A percentile compares a stretch with the other conserved stretches of the same genome.
These are phyloP conservation scores for Montipora sp. DNA, from an alignment of 64 coral and sea anemone species.

Conservation along the genomic window DNA sequence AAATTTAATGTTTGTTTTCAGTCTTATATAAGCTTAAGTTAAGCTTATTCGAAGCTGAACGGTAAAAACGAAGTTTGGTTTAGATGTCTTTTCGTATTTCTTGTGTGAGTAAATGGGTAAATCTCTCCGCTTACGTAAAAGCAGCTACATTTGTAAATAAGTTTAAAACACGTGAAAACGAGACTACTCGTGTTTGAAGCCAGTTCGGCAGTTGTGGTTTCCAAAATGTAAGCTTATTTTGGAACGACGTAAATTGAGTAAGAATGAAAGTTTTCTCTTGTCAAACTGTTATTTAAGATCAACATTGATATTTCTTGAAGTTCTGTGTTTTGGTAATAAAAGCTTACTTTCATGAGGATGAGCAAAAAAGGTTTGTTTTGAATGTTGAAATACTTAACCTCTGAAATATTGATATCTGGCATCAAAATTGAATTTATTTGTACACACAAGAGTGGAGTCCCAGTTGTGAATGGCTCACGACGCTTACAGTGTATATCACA, in stretches of 20 bases:
- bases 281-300: not conserved
- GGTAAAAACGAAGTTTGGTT: too few relatives aligned
- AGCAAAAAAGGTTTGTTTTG: conserved; percentile 4
- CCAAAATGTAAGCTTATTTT: not conserved
- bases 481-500: too few relatives aligned
- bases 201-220: not conserved
- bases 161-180: not conserved
- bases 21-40: too few relatives aligned
- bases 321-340: not conserved
- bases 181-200: not conserved
- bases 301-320: not conserved
- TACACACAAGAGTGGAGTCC: not conserved
- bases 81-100: too few relatives aligned
- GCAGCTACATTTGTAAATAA: not conserved
- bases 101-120: too few relatives aligned
- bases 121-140: not conserved
- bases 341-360: too few relatives aligned
- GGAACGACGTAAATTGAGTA: not conserved
- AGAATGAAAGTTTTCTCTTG: not conserved
- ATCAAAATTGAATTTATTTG: not conserved
- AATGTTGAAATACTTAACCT: not conserved
- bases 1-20: too few relatives aligned
- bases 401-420: conserved; percentile 4
- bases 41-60: too few relatives aligned
- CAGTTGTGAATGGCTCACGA: too few relatives aligned